Evolutionary conservation across 92 coral and sea anemone species (phyloP), one percentile per base, ranked within the genome.

Genomic region (Phenganax stokvisi): DNA sequence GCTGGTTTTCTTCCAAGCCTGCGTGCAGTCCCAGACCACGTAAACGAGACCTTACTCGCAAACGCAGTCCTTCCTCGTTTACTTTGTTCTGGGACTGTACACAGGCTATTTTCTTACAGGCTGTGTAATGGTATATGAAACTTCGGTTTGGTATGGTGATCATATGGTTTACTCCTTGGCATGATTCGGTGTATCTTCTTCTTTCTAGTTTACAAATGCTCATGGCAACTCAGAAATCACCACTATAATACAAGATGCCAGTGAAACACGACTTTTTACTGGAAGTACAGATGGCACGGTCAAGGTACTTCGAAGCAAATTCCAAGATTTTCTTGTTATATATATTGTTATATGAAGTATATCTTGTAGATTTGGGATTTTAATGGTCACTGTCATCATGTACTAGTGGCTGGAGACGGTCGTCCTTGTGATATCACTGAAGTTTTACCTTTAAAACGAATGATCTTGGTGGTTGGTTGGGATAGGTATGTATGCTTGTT

Each of bases 281-380:
- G 98, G 93, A 28, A 93, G 98, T 85, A 85, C 98, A 58, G 98
- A 93, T 62, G 98, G 98, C 12, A 91, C 97, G 8, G 98, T 93
- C 44, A 93, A 93, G 93, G 97, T 93, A 74, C 0, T 57, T 44
- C 12, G 65, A 72, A 12, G 16, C 65, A 3, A 59, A 13, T 13
- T 59, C 25, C 3, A 7, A 59, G n/a, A 13, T 13, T 13, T 72
- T 47, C 77, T 9, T 72, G 10, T 12, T 31, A 30, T 30, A 10
- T 69, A 30, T 25, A 62, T 64, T 13, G 13, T 12, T 57, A 44
- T 52, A 20, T 15, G 53, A 71, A 51, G 62, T 9, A 53, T 65
- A 0, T 37, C 47, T 12, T 76, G 65, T 79, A 93, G 98, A 91
- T 93, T 80, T 93, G 98, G 97, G 98, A 93, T 79, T 93, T 93